These are phyloP conservation scores for Macroteleia sp. DNA, from an alignment of 2,888 invertebrate genomes.

Conservation along the genomic window DNA sequence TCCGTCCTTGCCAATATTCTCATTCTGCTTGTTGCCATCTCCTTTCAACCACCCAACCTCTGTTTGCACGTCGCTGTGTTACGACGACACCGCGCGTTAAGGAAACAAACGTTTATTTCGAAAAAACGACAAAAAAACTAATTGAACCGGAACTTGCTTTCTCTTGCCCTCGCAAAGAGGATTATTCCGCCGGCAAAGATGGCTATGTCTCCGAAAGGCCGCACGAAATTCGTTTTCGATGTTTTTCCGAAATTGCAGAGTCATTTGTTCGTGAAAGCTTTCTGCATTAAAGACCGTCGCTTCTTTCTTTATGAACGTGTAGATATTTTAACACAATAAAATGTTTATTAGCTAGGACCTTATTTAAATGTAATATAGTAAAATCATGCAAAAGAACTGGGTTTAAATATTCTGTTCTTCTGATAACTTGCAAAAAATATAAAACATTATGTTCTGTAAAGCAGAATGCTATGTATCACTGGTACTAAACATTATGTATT, in stretches of 20 bases:
- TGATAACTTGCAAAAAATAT: too few relatives aligned
- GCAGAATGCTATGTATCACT: too few relatives aligned
- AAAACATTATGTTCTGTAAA: too few relatives aligned
- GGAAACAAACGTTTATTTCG: conserved; percentile 82
- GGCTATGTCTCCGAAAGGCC: conserved; percentile 26
- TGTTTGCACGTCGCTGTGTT: conserved; percentile 73
- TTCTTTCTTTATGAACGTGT: conserved; percentile 7
- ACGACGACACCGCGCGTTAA: conserved; percentile 80
- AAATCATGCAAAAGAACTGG: too few relatives aligned
- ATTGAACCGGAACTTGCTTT: conserved; percentile 72
- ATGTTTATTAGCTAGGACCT: too few relatives aligned
- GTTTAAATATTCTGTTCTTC: too few relatives aligned
- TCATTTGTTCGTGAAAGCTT: conserved; percentile 25
- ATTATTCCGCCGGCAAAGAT: conserved; percentile 71
- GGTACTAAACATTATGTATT: too few relatives aligned
- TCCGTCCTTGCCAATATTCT: conserved; percentile 60
- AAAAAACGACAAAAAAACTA: conserved; percentile 69
- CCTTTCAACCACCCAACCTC: conserved; percentile 36
- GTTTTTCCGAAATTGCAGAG: conserved; percentile 27
- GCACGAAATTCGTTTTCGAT: conserved; percentile 48
- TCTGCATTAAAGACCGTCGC: conserved; percentile 4
- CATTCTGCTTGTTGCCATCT: conserved; percentile 38
- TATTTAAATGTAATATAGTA: too few relatives aligned
- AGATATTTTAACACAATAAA: too few relatives aligned
- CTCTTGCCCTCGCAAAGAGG: conserved; percentile 63